A percentile compares a stretch with the other conserved stretches of the same genome.
Conservation (phyloP, 2,113 vertebrate species). For the Calypte anna region DNA sequence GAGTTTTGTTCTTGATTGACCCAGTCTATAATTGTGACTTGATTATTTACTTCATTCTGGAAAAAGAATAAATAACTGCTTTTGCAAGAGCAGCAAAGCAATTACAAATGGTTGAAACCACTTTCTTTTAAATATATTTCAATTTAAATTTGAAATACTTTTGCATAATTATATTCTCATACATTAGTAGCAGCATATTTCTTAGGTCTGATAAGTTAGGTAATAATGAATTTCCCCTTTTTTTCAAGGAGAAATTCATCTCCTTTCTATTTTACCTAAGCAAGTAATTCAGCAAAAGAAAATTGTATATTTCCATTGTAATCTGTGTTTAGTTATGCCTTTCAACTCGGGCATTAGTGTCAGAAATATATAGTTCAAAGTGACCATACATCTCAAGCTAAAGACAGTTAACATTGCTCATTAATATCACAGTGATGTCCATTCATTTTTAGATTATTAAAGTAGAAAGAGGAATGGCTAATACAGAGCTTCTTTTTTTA, state of each 20-base stretch:
- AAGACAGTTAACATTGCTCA: neutral
- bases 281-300: neutral
- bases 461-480: neutral
- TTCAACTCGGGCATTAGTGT: slow-evolving; percentile 38
- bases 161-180: neutral
- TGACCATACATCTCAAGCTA: neutral
- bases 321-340: slow-evolving; percentile 43
- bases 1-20: neutral
- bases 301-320: neutral
- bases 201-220: neutral
- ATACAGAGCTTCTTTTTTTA: neutral
- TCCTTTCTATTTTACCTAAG: slow-evolving; percentile 7
- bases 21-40: neutral
- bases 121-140: neutral
- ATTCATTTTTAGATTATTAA: neutral
- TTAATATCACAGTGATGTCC: neutral
- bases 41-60: neutral
- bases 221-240: neutral
- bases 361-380: neutral
- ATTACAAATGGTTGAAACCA: neutral
- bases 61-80: neutral
- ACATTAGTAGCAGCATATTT: neutral
- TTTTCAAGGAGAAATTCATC: slow-evolving; percentile 45
- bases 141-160: slow-evolving; percentile 4
- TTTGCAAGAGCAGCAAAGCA: neutral